Percentiles rank a stretch among this genome's conserved stretches.
Conservation (phyloP, 2,797 vertebrate genomes). For the Amazona finschi region DNA sequence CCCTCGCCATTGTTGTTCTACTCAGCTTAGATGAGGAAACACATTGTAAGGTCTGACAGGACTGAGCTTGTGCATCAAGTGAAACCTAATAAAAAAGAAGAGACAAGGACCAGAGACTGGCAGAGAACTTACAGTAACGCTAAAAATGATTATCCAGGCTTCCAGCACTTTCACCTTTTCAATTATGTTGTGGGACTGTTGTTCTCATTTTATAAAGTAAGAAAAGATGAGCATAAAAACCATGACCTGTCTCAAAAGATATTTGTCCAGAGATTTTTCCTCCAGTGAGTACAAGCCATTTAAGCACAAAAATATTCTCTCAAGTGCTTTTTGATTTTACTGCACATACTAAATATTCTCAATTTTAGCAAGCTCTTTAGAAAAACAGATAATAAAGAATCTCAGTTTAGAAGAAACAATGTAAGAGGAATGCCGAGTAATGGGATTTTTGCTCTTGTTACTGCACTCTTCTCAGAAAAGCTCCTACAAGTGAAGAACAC, state of each 20-base stretch:
- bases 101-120: background rate
- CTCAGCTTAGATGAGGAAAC: background rate
- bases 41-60: background rate
- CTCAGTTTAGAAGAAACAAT: background rate
- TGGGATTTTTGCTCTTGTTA: background rate
- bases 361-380: background rate
- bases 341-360: background rate
- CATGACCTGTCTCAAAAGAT: background rate
- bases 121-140: background rate
- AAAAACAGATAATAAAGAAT: background rate
- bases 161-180: background rate
- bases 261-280: background rate
- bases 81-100: background rate
- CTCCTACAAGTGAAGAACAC: background rate
- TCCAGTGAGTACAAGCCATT: background rate
- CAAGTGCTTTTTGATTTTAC: background rate
- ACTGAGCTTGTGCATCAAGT: background rate
- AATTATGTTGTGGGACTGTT: background rate
- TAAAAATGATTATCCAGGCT: background rate
- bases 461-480: background rate
- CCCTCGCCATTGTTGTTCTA: background rate
- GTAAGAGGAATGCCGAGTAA: fast-evolving
- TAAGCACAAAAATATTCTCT: background rate
- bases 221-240: background rate
- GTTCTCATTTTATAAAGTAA: background rate